Percentiles rank a stretch among this genome's conserved stretches.
phyloP scores from a whole-genome alignment of 1,140 invertebrate species.

The Colletes gigas region DNA sequence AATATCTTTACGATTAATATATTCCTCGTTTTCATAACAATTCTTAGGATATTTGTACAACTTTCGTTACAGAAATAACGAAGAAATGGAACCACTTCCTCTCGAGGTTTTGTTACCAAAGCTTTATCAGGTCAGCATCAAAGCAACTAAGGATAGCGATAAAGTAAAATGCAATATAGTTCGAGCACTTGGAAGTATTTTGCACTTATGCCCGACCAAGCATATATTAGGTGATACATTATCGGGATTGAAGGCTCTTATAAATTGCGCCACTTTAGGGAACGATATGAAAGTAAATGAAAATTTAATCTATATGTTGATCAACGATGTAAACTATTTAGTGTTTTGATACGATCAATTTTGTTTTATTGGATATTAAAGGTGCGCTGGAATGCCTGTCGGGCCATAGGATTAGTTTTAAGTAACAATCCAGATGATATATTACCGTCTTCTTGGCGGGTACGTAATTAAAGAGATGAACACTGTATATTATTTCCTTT shows the following conservation, averaged over 20 bases:
- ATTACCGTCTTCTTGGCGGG: conserved; percentile 74
- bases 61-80: conserved; percentile 77
- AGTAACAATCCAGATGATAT: conserved; percentile 73
- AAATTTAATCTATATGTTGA: conserved; percentile 22
- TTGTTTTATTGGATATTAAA: conserved; percentile 67
- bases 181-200: conserved; percentile 89
- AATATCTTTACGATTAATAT: background rate
- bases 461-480: conserved; percentile 56
- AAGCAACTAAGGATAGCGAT: conserved; percentile 87
- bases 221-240: conserved; percentile 80
- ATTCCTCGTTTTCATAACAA: background rate
- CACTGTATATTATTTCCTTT: conserved; percentile 5
- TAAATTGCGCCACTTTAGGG: conserved; percentile 85
- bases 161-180: conserved; percentile 91
- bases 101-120: conserved; percentile 84
- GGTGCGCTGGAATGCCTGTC: conserved; percentile 95
- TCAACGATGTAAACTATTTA: background rate
- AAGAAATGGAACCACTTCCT: conserved; percentile 85
- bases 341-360: background rate
- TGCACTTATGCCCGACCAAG: conserved; percentile 84
- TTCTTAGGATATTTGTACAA: conserved; percentile 11
- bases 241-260: conserved; percentile 82
- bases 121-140: conserved; percentile 85
- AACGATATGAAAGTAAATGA: conserved; percentile 88
- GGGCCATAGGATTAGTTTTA: conserved; percentile 87